A percentile compares a stretch with the other conserved stretches of the same genome.
These are phyloP conservation scores for Caenorhabditis remanei DNA, from an alignment of 1,140 invertebrate genomes.

Conservation along the genomic window DNA sequence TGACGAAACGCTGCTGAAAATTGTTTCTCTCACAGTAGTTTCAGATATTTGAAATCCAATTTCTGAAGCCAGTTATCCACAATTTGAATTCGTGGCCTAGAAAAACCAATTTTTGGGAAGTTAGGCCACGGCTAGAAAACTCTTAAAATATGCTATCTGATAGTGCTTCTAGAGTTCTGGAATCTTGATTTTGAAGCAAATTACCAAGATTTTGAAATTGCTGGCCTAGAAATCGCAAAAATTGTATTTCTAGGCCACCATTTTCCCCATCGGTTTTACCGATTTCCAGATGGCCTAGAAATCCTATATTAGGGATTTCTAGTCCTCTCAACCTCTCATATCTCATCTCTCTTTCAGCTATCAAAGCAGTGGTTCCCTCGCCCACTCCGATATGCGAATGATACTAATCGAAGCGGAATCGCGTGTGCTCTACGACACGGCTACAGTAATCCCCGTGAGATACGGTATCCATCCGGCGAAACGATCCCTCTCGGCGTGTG, in stretches of 20 bases:
- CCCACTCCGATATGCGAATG: constrained; percentile 1
- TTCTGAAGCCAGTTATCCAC: no score
- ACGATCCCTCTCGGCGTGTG: background rate
- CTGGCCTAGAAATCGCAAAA: background rate
- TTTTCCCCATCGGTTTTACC: no score
- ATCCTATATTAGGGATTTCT: background rate
- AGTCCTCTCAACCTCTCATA: background rate
- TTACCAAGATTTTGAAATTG: background rate
- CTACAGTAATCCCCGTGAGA: background rate
- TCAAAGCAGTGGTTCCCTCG: background rate
- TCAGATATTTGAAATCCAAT: no score
- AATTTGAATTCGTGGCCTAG: no score
- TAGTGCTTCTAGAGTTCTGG: no score
- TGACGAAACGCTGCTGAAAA: no score
- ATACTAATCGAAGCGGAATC: constrained; percentile 53
- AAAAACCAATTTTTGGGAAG: no score
- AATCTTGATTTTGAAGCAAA: no score
- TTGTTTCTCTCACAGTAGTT: no score
- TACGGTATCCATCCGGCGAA: background rate
- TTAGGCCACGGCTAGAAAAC: no score
- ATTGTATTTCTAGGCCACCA: background rate
- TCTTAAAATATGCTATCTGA: no score
- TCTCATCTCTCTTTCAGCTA: background rate
- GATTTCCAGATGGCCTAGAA: constrained; percentile 25
- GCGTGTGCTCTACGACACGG: constrained; percentile 35